These are phyloP conservation scores for Fistularia commersonii DNA, from an alignment of 2,797 vertebrate species.

Conservation along the genomic window DNA sequence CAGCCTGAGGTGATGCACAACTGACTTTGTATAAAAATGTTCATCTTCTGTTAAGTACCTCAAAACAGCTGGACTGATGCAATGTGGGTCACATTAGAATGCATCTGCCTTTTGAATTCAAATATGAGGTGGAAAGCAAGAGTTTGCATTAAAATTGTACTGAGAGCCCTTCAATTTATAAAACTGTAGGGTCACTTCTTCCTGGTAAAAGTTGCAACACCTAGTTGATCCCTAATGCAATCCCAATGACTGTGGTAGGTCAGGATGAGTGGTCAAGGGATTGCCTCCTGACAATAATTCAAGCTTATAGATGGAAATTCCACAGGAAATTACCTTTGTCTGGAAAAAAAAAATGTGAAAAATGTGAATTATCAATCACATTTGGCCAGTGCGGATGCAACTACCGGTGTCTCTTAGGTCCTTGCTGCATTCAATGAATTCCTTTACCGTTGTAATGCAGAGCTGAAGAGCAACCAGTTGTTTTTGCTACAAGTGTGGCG, in stretches of 20 bases:
- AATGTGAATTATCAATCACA: constrained; percentile 29
- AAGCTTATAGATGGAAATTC: constrained; percentile 15
- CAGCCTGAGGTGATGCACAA: neutral
- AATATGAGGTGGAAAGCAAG: neutral
- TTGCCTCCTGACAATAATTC: constrained; percentile 10
- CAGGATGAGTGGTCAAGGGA: neutral
- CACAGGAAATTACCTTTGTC: constrained; percentile 18
- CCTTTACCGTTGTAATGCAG: constrained; percentile 2
- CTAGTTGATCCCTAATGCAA: too few species aligned
- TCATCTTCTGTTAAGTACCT: constrained; percentile 17
- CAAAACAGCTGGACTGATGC: constrained; percentile 12
- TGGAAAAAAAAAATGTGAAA: constrained; percentile 7
- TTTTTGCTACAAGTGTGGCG: neutral
- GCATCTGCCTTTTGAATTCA: neutral
- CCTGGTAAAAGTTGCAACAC: too few species aligned
- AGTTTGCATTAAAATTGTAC: too few species aligned
- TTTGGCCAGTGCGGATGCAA: constrained; percentile 20
- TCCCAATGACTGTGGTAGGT: constrained; percentile 1
- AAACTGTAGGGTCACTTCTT: too few species aligned
- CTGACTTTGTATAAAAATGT: neutral
- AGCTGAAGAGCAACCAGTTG: neutral
- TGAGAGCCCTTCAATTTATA: too few species aligned
- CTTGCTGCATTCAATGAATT: constrained; percentile 8
- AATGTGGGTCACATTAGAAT: neutral
- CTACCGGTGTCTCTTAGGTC: constrained; percentile 7